Base-by-base conservation (phyloP, 92 coral and sea anemone species). In the Umimayanthus kanabou region DNA sequence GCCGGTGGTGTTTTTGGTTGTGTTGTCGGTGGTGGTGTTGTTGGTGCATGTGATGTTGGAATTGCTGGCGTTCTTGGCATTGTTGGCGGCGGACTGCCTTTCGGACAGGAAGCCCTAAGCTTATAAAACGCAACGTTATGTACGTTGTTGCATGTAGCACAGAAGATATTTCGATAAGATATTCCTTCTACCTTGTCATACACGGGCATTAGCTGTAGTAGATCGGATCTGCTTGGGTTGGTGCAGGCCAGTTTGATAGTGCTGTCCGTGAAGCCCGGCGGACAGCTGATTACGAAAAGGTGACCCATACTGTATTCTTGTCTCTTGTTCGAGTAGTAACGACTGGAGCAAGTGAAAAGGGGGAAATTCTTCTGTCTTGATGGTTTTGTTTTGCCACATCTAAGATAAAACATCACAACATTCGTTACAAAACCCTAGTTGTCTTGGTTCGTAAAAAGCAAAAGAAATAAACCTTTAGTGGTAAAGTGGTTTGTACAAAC, bases 131-230 rank as follows among this genome's bases (percentile, higher is more conserved):
- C 45, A 6, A 39, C n/a, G 14, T 80, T 9, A 25, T 29, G 2
- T 80, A 65, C 73, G 5, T 80, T 80, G 85, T 80, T 80, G 26
- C 85, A 55, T 39, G 85, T 64, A 15, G 85, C 85, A 80, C 85
- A 81, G 47, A 65, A 81, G 0, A 81, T n/a, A 66, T 81, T 81
- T 33, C 37, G 39, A 45, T 81, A 81, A 2, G 85, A 23, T 81
- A 81, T 66, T n/a, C 85, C 76, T 64, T 81, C 30, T 9, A 42
- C 85, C 40, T 4, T 26, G 85, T 81, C 85, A 45, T 81, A 81
- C 55, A 81, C 85, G 16, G 85, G 85, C 22, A 45, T 45, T 4
- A 37, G 85, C 76, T 81, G 85, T 0, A 81, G 61, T 16, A 81
- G 29, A 66, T 81, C 85, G 75, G 85, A 81, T 65, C 18, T 8